These are phyloP conservation scores for Apaloderma vittatum DNA, from an alignment of 2,113 vertebrate species.

Conservation along the genomic window DNA sequence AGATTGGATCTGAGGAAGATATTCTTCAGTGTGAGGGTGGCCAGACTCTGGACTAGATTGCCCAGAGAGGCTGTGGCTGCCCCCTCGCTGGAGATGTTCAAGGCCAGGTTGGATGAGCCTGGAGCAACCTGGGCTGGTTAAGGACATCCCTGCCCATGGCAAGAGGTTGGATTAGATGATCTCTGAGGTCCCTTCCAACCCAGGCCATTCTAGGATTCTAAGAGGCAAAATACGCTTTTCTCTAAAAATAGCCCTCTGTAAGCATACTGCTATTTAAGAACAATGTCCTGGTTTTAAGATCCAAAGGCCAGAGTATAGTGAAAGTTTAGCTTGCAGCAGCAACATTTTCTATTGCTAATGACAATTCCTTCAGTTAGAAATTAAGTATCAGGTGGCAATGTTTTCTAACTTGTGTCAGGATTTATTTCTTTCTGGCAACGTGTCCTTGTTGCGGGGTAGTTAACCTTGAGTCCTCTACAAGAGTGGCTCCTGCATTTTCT, in stretches of 20 bases:
- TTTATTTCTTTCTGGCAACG: neutral
- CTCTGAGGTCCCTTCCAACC: too few species aligned
- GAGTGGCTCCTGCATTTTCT: neutral
- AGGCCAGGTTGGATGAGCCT: too few species aligned
- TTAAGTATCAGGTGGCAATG: neutral
- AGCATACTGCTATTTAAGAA: neutral
- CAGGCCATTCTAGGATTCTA: neutral
- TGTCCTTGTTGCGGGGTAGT: slow-evolving; percentile 48
- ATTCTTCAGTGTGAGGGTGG: too few species aligned
- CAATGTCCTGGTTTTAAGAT: neutral
- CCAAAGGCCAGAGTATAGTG: neutral
- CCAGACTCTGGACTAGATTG: too few species aligned
- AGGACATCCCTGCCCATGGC: too few species aligned
- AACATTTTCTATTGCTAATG: neutral
- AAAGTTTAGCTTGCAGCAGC: neutral
- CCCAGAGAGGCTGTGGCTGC: too few species aligned
- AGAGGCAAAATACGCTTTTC: neutral
- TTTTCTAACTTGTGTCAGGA: neutral
- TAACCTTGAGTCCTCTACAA: slow-evolving; percentile 45
- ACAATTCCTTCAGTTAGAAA: neutral
- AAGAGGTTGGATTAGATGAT: too few species aligned
- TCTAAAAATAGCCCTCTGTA: neutral
- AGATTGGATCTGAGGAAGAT: too few species aligned
- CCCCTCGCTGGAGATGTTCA: too few species aligned
- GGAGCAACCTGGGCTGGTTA: too few species aligned